Evolutionary conservation across 2,797 vertebrate genomes (phyloP).

Genomic region (Gallinago stenura): DNA sequence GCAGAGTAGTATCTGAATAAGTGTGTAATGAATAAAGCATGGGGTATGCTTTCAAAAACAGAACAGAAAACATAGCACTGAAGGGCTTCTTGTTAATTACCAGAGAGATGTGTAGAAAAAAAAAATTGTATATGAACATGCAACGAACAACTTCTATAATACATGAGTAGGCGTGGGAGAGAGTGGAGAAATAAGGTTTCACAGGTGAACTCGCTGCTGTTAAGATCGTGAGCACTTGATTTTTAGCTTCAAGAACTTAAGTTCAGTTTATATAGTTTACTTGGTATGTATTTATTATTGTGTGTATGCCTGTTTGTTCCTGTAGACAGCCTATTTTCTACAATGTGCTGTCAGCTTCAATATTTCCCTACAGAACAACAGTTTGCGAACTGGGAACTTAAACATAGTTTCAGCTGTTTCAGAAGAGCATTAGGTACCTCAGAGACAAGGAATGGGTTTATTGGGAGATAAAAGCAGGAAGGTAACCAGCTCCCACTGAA

Average conservation of each 20-base stretch:
- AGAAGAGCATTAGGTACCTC: background rate
- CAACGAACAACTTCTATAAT: background rate
- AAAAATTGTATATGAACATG: background rate
- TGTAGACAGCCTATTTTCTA: background rate
- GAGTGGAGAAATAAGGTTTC: background rate
- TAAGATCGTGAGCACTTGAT: background rate
- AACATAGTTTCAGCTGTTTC: background rate
- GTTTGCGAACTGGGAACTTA: background rate
- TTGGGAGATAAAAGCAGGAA: background rate
- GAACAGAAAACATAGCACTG: constrained; percentile 6
- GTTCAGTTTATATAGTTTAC: background rate
- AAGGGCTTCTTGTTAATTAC: background rate
- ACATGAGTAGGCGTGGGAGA: background rate
- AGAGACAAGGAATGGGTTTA: background rate
- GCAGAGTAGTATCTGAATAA: background rate
- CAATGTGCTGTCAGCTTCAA: background rate
- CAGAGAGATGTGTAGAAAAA: background rate
- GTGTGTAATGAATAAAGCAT: constrained; percentile 22
- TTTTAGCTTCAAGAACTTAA: background rate
- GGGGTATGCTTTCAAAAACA: background rate
- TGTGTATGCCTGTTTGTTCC: background rate
- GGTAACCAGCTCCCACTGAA: background rate
- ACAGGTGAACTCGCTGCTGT: background rate
- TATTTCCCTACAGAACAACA: background rate
- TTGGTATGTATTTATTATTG: background rate